Percentiles rank a stretch among this genome's conserved stretches.
phyloP scores from a whole-genome alignment of 2,797 vertebrate species.

The Adelosebastes latens region DNA sequence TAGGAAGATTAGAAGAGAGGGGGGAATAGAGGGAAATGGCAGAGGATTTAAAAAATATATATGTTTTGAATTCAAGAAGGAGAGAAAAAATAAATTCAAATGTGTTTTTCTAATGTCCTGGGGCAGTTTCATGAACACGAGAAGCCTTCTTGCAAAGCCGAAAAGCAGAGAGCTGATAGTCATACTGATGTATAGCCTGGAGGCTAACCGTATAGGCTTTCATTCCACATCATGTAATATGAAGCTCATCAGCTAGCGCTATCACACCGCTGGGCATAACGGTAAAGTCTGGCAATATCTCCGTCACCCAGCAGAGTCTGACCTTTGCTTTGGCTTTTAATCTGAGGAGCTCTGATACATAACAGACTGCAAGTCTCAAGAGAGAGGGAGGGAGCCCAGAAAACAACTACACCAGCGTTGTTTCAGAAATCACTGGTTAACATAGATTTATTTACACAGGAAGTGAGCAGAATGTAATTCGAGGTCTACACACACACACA shows the following conservation, averaged over 20 bases:
- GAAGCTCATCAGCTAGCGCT: conserved; percentile 52
- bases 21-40: too few relatives aligned
- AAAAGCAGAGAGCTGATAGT: conserved; percentile 22
- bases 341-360: conserved; percentile 64
- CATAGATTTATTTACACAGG: conserved; percentile 63
- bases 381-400: conserved; percentile 58
- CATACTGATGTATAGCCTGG: conserved; percentile 33
- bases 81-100: conserved; percentile 16
- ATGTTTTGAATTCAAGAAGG: conserved; percentile 7
- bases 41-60: not conserved
- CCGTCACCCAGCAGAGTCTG: conserved; percentile 65
- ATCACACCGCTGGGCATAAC: conserved; percentile 43
- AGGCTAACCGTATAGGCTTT: conserved; percentile 20
- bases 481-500: conserved; percentile 14
- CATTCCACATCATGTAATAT: conserved; percentile 49
- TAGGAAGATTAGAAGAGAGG: conserved; percentile 12
- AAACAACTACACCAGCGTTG: conserved; percentile 38
- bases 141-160: conserved; percentile 19
- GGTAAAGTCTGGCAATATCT: conserved; percentile 52
- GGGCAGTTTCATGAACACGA: conserved; percentile 33
- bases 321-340: conserved; percentile 75
- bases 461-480: conserved; percentile 50
- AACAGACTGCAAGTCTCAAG: conserved; percentile 62
- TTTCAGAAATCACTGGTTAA: conserved; percentile 56
- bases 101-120: conserved; percentile 36